These are phyloP conservation scores for Alviniconcha strummeri DNA, from an alignment of 2,888 invertebrate species.

Conservation along the genomic window DNA sequence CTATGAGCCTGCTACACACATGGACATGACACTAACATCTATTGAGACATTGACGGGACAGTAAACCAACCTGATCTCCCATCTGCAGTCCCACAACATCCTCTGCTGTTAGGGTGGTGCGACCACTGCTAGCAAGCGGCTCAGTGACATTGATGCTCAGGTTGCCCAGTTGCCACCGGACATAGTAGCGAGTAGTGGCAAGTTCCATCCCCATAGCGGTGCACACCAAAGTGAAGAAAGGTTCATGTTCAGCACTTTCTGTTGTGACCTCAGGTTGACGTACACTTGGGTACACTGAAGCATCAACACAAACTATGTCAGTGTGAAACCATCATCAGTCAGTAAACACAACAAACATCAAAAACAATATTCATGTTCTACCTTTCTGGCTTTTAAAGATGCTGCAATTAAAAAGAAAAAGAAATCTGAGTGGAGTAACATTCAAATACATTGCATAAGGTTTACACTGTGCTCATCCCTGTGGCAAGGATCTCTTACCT, in stretches of 20 bases:
- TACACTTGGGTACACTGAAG: conserved; percentile 39
- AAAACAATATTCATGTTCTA: too few species aligned
- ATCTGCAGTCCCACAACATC: conserved; percentile 28
- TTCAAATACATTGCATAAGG: too few species aligned
- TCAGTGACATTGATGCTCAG: conserved; percentile 18
- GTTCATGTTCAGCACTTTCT: conserved; percentile 27
- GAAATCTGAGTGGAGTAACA: too few species aligned
- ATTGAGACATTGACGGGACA: too few species aligned
- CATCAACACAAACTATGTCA: not conserved
- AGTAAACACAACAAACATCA: too few species aligned
- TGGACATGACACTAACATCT: too few species aligned
- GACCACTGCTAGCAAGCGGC: conserved; percentile 20
- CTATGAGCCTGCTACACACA: too few species aligned
- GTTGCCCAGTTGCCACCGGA: conserved; percentile 30
- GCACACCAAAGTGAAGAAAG: conserved; percentile 42
- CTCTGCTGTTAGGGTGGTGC: conserved; percentile 20
- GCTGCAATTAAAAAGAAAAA: too few species aligned
- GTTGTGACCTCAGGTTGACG: conserved; percentile 39
- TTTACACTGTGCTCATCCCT: too few species aligned
- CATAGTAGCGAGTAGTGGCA: conserved; percentile 27
- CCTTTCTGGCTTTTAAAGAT: too few species aligned
- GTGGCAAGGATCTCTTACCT: too few species aligned
- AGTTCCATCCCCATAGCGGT: conserved; percentile 15
- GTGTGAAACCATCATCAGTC: not conserved
- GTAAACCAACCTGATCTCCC: conserved; percentile 31